Base-by-base conservation (phyloP, 2,113 vertebrate species). In the Myotis yumanensis region DNA sequence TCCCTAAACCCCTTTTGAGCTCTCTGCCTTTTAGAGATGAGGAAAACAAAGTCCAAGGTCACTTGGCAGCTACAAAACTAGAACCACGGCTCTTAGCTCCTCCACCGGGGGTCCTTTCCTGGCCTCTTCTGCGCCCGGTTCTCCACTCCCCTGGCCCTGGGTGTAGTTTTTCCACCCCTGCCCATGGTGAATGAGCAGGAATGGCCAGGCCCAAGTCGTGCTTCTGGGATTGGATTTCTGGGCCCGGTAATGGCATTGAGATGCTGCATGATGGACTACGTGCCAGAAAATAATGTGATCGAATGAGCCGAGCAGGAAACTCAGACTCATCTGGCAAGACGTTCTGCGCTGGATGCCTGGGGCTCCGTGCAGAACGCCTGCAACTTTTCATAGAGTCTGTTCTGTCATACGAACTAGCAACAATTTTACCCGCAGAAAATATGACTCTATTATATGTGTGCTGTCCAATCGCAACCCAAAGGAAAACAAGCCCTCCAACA, bases 371-470 rank as follows among this genome's bases (percentile, higher is more conserved):
- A 82, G 66, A 93, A 30, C 8, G 0, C 22, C 52, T 64, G 43
- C 66, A 84, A 73, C 48, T 37, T 25, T 79, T 79, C 85, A 90
- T 89, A 83, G 43, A 90, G 90, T 95, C 57, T 46, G 14, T 80
- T 69, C 89, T 92, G 82, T 95, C 89, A 46, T 17, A 9, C 85
- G 52, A 90, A 82, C 68, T 3, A 82, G 82, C 69, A 79, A 88
- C 51, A n/a, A 71, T 94, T 92, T 93, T 87, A 66, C 37, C 77
- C 1, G 0, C 81, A 93, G 85, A 71, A 96, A 95, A 96, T 95
- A 96, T 66, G 68, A 92, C 59, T 88, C 72, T 79, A 17, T 97
- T 96, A 71, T 57, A 48, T 20, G 28, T 68, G 51, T 82, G 40
- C 46, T 71, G 48, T 92, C 62, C n/a, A 40, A 64, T 86, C 73